These are phyloP conservation scores for Noctua fimbriata DNA, from an alignment of 2,888 invertebrate species.

Conservation along the genomic window DNA sequence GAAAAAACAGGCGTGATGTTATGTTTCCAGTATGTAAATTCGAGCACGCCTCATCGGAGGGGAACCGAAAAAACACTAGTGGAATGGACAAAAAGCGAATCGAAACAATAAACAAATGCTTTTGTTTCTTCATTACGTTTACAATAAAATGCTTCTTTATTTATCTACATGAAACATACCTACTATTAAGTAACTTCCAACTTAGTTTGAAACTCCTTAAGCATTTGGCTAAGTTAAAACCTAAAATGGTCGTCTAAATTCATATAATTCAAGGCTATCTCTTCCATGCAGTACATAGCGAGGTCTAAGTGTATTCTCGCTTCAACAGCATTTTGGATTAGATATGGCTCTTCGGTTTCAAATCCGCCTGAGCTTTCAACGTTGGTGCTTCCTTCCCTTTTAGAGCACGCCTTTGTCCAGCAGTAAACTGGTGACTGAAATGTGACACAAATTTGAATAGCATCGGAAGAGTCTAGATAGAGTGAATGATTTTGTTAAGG, in stretches of 20 bases:
- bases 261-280: background rate
- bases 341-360: background rate
- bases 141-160: background rate
- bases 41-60: background rate
- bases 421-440: background rate
- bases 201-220: background rate
- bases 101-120: background rate
- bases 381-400: constrained; percentile 8
- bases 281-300: background rate
- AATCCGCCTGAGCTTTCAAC: constrained; percentile 19
- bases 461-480: background rate
- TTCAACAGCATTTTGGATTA: constrained; percentile 20
- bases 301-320: background rate
- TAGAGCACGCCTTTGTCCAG: constrained; percentile 3
- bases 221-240: background rate
- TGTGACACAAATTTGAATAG: constrained; percentile 15
- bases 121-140: background rate
- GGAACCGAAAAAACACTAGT: background rate
- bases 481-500: background rate
- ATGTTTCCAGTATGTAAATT: background rate
- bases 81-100: background rate
- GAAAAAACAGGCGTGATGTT: background rate
- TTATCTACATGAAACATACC: background rate
- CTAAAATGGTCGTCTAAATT: constrained; percentile 1
- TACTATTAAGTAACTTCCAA: background rate